These are phyloP conservation scores for Rhorus exstirpatorius DNA, from an alignment of 2,888 invertebrate genomes.

Conservation along the genomic window DNA sequence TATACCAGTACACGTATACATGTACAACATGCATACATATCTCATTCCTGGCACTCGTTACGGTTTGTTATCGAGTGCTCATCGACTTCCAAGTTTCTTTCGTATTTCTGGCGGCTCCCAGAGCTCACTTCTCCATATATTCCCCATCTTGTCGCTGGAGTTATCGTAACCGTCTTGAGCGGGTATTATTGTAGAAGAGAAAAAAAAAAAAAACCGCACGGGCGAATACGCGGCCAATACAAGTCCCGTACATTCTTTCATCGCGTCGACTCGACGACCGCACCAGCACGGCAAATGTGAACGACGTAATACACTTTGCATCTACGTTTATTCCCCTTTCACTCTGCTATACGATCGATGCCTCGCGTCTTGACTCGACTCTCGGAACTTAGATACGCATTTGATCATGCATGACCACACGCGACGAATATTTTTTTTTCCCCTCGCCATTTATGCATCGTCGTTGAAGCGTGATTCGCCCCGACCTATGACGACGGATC, in stretches of 20 bases:
- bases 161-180: conserved; percentile 45
- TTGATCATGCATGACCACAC: conserved; percentile 61
- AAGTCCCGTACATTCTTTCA: conserved; percentile 47
- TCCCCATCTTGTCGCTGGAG: conserved; percentile 6
- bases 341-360: neutral
- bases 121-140: neutral
- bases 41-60: conserved; percentile 37
- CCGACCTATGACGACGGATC: conserved; percentile 7
- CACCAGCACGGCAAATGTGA: conserved; percentile 16
- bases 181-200: conserved; percentile 34
- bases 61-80: conserved; percentile 44
- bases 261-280: conserved; percentile 16
- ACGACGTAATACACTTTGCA: conserved; percentile 48
- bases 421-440: conserved; percentile 49
- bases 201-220: conserved; percentile 44
- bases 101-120: conserved; percentile 28
- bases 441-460: conserved; percentile 46
- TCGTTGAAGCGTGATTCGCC: conserved; percentile 43
- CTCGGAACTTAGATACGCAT: conserved; percentile 50
- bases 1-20: neutral
- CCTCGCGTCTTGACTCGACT: conserved; percentile 41
- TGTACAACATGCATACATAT: neutral
- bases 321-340: conserved; percentile 56
- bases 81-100: conserved; percentile 35
- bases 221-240: conserved; percentile 27